These are phyloP conservation scores for Telmatherina bonti DNA, from an alignment of 2,797 vertebrate species.

Conservation along the genomic window DNA sequence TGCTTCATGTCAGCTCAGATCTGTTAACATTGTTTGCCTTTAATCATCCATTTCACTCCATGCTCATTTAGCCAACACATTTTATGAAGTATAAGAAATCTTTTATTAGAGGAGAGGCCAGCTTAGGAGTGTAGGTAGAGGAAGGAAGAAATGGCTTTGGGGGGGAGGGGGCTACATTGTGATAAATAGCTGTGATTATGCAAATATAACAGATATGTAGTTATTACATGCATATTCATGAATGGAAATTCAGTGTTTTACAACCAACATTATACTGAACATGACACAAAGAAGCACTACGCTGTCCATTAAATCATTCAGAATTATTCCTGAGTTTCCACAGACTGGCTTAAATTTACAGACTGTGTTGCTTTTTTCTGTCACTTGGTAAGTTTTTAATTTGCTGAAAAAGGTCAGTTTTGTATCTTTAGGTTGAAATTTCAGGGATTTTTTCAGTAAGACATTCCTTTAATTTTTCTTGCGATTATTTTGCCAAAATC, in stretches of 20 bases:
- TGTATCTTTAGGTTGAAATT: not conserved
- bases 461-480: not conserved
- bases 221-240: slow-evolving; percentile 46
- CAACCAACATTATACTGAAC: slow-evolving; percentile 28
- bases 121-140: not conserved
- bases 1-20: not conserved
- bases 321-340: slow-evolving; percentile 76
- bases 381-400: slow-evolving; percentile 14
- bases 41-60: not conserved
- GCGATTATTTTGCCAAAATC: not conserved
- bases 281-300: slow-evolving; percentile 41
- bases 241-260: slow-evolving; percentile 62
- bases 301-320: slow-evolving; percentile 29
- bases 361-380: slow-evolving; percentile 5
- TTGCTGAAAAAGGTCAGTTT: not conserved
- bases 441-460: slow-evolving; percentile 6
- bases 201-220: slow-evolving; percentile 12
- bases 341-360: slow-evolving; percentile 42
- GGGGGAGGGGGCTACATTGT: not conserved
- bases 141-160: not conserved
- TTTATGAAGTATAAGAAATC: not conserved
- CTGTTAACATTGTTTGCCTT: not conserved
- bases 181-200: slow-evolving; percentile 1
- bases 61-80: not conserved
- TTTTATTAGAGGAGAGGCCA: not conserved